Evolutionary conservation across 2,888 invertebrate species (phyloP).

Genomic region (Drosophila siamana): DNA sequence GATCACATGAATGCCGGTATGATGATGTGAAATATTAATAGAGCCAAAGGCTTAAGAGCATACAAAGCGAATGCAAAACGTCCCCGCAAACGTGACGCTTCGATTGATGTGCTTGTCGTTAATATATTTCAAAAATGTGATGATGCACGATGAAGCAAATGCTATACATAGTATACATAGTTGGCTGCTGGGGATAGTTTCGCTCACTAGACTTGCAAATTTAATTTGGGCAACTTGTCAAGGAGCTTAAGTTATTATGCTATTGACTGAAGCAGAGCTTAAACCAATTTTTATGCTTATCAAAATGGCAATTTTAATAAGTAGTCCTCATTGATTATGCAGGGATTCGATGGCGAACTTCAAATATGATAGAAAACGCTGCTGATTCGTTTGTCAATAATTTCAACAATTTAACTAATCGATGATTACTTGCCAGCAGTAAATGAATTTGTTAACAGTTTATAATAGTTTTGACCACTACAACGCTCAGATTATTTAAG

Average conservation of each 20-base stretch:
- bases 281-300: too few relatives aligned
- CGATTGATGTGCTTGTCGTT: slow-evolving; percentile 57
- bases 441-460: too few relatives aligned
- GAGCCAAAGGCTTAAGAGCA: slow-evolving; percentile 23
- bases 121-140: slow-evolving; percentile 33
- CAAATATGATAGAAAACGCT: too few relatives aligned
- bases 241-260: neutral
- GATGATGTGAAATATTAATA: slow-evolving; percentile 57
- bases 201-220: neutral
- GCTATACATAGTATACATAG: neutral
- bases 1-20: slow-evolving; percentile 29
- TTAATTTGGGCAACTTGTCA: neutral
- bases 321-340: too few relatives aligned
- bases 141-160: slow-evolving; percentile 12
- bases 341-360: too few relatives aligned
- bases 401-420: too few relatives aligned
- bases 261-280: neutral
- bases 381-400: too few relatives aligned
- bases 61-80: slow-evolving; percentile 8
- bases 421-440: too few relatives aligned
- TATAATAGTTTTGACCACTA: too few relatives aligned
- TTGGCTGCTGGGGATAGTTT: neutral
- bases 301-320: too few relatives aligned
- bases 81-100: slow-evolving; percentile 20
- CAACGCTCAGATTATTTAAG: too few relatives aligned